A percentile compares a stretch with the other conserved stretches of the same genome.
These are phyloP conservation scores for Lanius collurio DNA, from an alignment of 2,113 vertebrate species.

Conservation along the genomic window DNA sequence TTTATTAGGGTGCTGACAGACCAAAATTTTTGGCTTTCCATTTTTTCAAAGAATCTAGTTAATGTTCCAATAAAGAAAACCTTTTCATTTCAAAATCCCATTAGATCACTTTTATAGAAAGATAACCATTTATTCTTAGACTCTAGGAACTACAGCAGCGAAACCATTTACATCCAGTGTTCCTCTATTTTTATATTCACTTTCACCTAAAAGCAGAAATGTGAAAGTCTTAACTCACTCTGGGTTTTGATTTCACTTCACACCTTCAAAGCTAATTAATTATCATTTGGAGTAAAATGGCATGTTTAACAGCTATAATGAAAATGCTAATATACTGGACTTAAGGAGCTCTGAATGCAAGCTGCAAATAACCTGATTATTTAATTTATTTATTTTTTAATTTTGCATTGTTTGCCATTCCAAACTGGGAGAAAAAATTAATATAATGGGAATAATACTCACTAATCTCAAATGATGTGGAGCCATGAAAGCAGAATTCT, in stretches of 20 bases:
- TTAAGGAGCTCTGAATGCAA: background rate
- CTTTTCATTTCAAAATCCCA: conserved; percentile 16
- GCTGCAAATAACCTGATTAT: background rate
- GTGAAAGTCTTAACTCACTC: background rate
- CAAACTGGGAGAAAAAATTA: background rate
- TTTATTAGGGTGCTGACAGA: conserved; percentile 2
- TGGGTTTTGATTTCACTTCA: background rate
- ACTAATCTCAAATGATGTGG: background rate
- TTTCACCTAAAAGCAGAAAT: background rate
- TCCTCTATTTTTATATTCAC: background rate
- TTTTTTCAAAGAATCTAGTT: conserved; percentile 26
- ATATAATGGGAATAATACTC: background rate
- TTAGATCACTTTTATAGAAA: background rate
- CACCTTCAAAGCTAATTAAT: background rate
- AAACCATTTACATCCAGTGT: background rate
- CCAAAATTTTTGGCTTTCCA: background rate
- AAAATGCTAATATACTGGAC: background rate
- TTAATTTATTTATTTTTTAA: background rate
- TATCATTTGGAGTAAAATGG: background rate
- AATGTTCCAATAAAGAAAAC: background rate
- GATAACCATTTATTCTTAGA: background rate
- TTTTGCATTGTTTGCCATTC: background rate
- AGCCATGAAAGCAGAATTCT: background rate
- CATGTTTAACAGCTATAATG: background rate
- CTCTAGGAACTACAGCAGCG: background rate